These are phyloP conservation scores for Solea senegalensis DNA, from an alignment of 2,113 vertebrate species.

Conservation along the genomic window DNA sequence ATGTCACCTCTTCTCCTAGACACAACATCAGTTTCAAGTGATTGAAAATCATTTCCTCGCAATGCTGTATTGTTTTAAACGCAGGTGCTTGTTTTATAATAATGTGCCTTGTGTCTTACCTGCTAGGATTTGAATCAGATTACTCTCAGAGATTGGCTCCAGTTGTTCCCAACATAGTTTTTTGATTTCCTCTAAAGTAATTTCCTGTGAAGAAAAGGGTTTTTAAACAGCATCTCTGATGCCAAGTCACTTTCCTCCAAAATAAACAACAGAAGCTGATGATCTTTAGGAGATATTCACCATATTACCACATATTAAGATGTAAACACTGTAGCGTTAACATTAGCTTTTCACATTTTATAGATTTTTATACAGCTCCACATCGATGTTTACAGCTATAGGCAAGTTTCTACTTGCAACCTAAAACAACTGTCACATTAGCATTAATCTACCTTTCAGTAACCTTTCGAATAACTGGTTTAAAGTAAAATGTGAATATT, in stretches of 20 bases:
- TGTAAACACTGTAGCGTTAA: not conserved
- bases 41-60: not conserved
- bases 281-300: not conserved
- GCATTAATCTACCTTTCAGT: too few relatives aligned
- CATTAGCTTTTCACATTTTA: not conserved
- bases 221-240: slow-evolving; percentile 9
- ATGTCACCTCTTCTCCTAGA: slow-evolving; percentile 65
- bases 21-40: slow-evolving; percentile 5
- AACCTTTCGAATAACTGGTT: too few relatives aligned
- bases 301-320: too few relatives aligned
- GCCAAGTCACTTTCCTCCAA: not conserved
- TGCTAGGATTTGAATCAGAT: slow-evolving; percentile 90
- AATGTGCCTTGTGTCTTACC: slow-evolving; percentile 78
- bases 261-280: not conserved
- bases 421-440: not conserved
- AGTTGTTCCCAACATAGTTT: slow-evolving; percentile 93
- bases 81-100: not conserved
- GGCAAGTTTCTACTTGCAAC: not conserved
- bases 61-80: not conserved
- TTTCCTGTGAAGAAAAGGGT: slow-evolving; percentile 80
- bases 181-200: slow-evolving; percentile 91
- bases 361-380: not conserved
- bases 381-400: slow-evolving; percentile 9
- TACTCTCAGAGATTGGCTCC: slow-evolving; percentile 89
- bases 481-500: too few relatives aligned